Evolutionary conservation across 2,113 vertebrate genomes (phyloP).

Genomic region (Xiphias gladius): DNA sequence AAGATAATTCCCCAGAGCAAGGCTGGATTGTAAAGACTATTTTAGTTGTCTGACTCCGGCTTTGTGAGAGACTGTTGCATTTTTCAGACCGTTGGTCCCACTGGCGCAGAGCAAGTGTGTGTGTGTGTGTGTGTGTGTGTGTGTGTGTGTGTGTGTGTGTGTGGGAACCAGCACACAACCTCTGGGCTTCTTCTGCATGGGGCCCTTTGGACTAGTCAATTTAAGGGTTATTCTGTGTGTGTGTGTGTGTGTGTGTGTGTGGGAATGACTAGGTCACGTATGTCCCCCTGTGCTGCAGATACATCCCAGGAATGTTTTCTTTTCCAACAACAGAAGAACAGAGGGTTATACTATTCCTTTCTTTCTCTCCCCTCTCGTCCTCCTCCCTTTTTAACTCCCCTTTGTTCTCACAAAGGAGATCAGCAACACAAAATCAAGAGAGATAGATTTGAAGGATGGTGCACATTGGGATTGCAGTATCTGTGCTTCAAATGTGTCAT

Average conservation of each 20-base stretch:
- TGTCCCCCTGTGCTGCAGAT: conserved; percentile 55
- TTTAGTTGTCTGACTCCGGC: not conserved
- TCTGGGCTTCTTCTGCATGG: conserved; percentile 1
- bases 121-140: conserved; percentile 27
- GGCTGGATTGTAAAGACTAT: not conserved
- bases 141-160: conserved; percentile 24
- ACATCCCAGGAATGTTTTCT: conserved; percentile 76
- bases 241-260: conserved; percentile 22
- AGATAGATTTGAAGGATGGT: not conserved
- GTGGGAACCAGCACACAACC: conserved; percentile 42
- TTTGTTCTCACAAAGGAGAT: conserved; percentile 7
- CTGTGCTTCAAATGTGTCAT: not conserved
- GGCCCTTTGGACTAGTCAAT: conserved; percentile 37
- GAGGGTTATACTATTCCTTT: conserved; percentile 42
- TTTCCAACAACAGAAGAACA: conserved; percentile 59
- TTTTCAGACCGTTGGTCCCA: conserved; percentile 5
- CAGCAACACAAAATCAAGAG: not conserved
- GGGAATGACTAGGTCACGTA: conserved; percentile 51
- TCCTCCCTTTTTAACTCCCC: not conserved
- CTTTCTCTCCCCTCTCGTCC: not conserved
- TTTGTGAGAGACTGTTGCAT: conserved; percentile 10
- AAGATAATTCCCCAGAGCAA: not conserved
- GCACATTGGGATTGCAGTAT: not conserved
- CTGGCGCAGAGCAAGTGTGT: conserved; percentile 48
- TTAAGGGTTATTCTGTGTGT: conserved; percentile 24